These are phyloP conservation scores for Phylloscopus collybita DNA, from an alignment of 2,797 vertebrate genomes.

Conservation along the genomic window DNA sequence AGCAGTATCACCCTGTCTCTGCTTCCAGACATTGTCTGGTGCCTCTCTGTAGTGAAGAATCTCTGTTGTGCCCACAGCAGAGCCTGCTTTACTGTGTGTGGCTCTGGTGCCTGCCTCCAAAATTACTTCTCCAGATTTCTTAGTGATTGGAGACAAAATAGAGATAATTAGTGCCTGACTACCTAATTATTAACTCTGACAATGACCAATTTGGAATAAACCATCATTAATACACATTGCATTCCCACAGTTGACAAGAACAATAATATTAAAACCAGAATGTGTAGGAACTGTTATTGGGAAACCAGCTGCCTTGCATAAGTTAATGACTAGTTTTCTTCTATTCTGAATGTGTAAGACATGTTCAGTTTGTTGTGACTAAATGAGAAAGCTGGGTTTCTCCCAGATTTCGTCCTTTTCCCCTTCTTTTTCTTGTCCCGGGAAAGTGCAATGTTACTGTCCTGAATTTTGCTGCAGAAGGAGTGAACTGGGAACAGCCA, in stretches of 20 bases:
- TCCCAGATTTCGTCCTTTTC: background rate
- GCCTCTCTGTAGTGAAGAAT: background rate
- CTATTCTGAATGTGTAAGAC: background rate
- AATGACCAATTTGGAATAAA: constrained; percentile 65
- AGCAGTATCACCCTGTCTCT: background rate
- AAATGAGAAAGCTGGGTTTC: background rate
- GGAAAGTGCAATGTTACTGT: background rate
- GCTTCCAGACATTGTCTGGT: background rate
- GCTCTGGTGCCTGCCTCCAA: background rate
- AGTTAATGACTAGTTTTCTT: constrained; percentile 65
- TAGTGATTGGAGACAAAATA: constrained; percentile 61
- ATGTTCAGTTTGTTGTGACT: constrained; percentile 28
- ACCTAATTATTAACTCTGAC: constrained; percentile 50
- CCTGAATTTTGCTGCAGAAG: background rate
- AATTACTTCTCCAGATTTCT: constrained; percentile 54
- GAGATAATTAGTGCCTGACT: constrained; percentile 64
- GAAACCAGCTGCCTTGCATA: constrained; percentile 50
- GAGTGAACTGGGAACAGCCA: background rate
- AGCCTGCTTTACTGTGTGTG: background rate
- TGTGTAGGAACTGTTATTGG: constrained; percentile 33
- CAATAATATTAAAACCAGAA: constrained; percentile 66
- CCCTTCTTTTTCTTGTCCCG: background rate
- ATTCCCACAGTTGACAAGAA: constrained; percentile 52
- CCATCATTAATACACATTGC: constrained; percentile 42
- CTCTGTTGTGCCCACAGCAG: background rate